Base-by-base conservation (phyloP, 2,797 vertebrate species). In the Ceryle rudis region DNA sequence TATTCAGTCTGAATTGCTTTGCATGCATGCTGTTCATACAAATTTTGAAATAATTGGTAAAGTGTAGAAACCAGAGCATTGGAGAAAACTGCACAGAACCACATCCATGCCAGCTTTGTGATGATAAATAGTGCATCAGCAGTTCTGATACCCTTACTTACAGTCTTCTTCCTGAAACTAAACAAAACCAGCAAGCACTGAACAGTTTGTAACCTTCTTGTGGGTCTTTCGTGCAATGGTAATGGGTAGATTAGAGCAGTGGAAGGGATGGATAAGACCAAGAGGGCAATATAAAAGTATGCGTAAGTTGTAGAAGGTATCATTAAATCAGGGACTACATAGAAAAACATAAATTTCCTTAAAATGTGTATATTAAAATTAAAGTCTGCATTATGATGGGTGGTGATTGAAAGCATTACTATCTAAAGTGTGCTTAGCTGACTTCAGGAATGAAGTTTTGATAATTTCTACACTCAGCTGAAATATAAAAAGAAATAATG, bases 171-270 rank as follows among this genome's bases (percentile, higher is more conserved):
- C 42, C 70, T 42, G 37, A 69, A 83, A 39, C 73, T 29, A 47
- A 77, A 37, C 57, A 71, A 73, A 86, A 39, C 19, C 35, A 71
- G 62, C 67, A 87, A 73, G 31, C 25, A 21, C 22, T 47, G 51
- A 60, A 65, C 29, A 19, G 60, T 60, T 79, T 1, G 7, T 71
- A 49, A 55, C 35, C 55, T 81, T 80, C 21, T 20, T 85, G 51
- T 22, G n/a, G 44, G 35, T 60, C 55, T 82, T 23, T 64, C 0
- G 0, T 37, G 31, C 0, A 1, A 39, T 66, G 44, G 6, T 57
- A 67, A 52, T 0, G 2, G 10, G 9, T 51, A 47, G n/a, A 19
- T 69, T 22, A 72, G 49, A 81, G 49, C 42, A 65, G 46, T 58
- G 69, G 42, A 69, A 75, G 8, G 6, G 10, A 15, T 46, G 42